phyloP scores from a whole-genome alignment of 1,140 invertebrate genomes.

The Pseudomyrmex dendroicus region DNA sequence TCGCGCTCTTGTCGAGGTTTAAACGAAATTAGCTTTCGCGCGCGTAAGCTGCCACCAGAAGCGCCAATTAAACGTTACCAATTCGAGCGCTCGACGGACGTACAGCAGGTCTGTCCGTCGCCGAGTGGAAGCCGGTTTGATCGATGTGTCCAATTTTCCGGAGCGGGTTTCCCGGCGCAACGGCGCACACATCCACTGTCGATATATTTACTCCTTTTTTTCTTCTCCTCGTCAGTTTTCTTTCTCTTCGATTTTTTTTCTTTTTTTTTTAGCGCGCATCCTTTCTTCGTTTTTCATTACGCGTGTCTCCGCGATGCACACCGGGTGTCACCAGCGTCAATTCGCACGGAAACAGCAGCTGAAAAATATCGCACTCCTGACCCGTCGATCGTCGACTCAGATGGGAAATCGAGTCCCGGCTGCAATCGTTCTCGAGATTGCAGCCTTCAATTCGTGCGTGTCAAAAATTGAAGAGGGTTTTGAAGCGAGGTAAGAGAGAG shows the following conservation, averaged over 20 bases:
- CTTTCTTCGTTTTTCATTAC: constrained; percentile 61
- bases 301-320: constrained; percentile 56
- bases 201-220: constrained; percentile 63
- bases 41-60: constrained; percentile 53
- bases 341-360: constrained; percentile 64
- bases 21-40: constrained; percentile 56
- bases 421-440: constrained; percentile 55
- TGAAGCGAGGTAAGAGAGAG: too few species aligned
- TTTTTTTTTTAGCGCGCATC: not conserved
- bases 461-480: constrained; percentile 61
- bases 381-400: constrained; percentile 69
- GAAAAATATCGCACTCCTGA: constrained; percentile 67
- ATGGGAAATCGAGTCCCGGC: constrained; percentile 59
- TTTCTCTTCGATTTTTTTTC: constrained; percentile 29
- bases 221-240: not conserved
- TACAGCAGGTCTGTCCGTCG: constrained; percentile 16
- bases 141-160: constrained; percentile 63
- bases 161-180: constrained; percentile 37
- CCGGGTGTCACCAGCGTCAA: constrained; percentile 55
- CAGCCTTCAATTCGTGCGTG: constrained; percentile 46
- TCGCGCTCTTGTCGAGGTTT: constrained; percentile 3
- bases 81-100: constrained; percentile 59
- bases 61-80: constrained; percentile 69
- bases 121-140: constrained; percentile 61
- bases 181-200: constrained; percentile 13